Conservation (phyloP, 1,140 invertebrate species). For the Melitaea cinxia region DNA sequence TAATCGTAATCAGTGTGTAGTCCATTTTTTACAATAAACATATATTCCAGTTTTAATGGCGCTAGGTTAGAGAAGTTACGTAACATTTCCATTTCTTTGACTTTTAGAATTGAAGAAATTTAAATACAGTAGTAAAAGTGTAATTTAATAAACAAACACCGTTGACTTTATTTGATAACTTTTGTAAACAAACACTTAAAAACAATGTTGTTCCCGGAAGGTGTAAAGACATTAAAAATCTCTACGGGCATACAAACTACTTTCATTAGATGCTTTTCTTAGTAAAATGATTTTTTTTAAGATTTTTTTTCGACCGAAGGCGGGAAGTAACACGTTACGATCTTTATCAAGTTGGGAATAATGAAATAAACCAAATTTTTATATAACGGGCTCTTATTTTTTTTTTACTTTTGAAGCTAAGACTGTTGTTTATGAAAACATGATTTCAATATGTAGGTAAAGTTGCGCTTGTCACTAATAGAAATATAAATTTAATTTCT, state of each 20-base stretch:
- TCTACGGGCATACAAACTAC: conserved; percentile 17
- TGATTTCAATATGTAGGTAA: too few species aligned
- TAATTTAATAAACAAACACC: not conserved
- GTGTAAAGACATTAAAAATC: conserved; percentile 1
- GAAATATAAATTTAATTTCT: too few species aligned
- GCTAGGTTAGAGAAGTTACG: too few species aligned
- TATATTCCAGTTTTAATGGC: too few species aligned
- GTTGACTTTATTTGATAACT: not conserved
- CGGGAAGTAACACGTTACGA: conserved; percentile 24
- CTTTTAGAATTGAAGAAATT: not conserved
- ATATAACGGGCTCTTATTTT: conserved; percentile 7
- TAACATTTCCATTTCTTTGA: not conserved
- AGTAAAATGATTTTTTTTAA: not conserved
- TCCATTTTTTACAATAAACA: too few species aligned
- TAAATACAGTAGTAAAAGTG: not conserved
- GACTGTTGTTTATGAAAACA: not conserved
- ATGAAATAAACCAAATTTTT: conserved; percentile 19
- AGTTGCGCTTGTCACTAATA: too few species aligned
- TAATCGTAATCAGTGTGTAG: too few species aligned
- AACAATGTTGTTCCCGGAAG: conserved; percentile 22
- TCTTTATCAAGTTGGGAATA: conserved; percentile 23
- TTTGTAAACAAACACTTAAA: conserved; percentile 12
- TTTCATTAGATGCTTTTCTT: conserved; percentile 14
- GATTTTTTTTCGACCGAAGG: conserved; percentile 8
- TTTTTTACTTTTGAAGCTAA: not conserved